These are phyloP conservation scores for Thymelicus acteon DNA, from an alignment of 2,888 invertebrate species.

Conservation along the genomic window DNA sequence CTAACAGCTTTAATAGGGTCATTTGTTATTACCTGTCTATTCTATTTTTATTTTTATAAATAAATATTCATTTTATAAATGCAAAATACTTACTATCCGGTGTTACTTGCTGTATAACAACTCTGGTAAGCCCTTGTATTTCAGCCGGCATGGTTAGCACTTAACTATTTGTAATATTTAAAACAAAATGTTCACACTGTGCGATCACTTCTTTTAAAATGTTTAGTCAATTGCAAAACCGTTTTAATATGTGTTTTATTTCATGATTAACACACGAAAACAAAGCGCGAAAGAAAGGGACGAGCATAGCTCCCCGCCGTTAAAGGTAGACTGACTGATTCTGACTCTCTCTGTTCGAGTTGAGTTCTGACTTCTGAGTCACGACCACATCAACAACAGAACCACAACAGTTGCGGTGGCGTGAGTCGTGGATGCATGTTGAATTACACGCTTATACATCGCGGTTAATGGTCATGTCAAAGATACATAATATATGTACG, in stretches of 20 bases:
- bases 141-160: constrained; percentile 70
- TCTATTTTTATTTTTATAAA: background rate
- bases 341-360: no score
- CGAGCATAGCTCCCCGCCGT: constrained; percentile 10
- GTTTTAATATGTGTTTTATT: constrained; percentile 13
- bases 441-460: background rate
- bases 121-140: constrained; percentile 57
- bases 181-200: background rate
- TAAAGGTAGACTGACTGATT: constrained; percentile 14
- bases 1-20: no score
- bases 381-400: background rate
- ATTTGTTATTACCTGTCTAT: background rate
- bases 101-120: constrained; percentile 72
- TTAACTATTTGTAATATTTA: constrained; percentile 9
- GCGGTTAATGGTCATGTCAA: background rate
- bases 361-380: no score
- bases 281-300: background rate
- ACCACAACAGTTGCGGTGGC: constrained; percentile 5
- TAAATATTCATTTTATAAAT: constrained; percentile 1
- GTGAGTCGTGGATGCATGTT: background rate
- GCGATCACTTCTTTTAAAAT: background rate
- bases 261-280: constrained; percentile 27
- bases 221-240: constrained; percentile 6
- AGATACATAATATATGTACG: background rate
- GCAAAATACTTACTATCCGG: constrained; percentile 69